phyloP scores from a whole-genome alignment of 2,888 invertebrate genomes.

The Anticlea derivata region DNA sequence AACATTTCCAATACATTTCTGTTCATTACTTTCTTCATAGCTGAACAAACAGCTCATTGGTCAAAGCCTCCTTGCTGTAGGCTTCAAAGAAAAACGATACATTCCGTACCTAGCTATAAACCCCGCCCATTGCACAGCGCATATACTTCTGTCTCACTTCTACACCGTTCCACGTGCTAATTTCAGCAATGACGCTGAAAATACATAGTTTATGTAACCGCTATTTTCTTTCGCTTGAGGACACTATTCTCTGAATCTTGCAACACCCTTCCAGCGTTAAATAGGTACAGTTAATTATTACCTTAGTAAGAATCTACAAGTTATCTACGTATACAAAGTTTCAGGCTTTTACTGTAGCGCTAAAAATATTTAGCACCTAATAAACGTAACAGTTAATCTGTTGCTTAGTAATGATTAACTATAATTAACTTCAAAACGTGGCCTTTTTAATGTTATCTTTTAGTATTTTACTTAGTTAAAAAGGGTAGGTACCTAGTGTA shows the following conservation, averaged over 20 bases:
- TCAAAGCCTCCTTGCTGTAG: conserved; percentile 38
- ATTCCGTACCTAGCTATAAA: conserved; percentile 46
- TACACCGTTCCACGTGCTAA: conserved; percentile 43
- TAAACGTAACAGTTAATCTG: too few species aligned
- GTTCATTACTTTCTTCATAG: conserved; percentile 23
- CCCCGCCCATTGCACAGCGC: conserved; percentile 58
- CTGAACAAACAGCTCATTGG: conserved; percentile 37
- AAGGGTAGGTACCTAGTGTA: too few species aligned
- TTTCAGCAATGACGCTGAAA: conserved; percentile 33
- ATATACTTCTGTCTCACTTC: conserved; percentile 54
- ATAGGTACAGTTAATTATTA: too few species aligned
- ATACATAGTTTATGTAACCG: conserved; percentile 3
- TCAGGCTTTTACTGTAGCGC: too few species aligned
- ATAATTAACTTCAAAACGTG: too few species aligned
- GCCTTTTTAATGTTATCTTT: too few species aligned
- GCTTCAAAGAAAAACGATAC: conserved; percentile 39
- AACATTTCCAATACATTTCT: conserved; percentile 23
- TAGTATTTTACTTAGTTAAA: too few species aligned
- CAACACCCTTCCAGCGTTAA: not conserved
- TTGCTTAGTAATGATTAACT: too few species aligned
- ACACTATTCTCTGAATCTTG: not conserved
- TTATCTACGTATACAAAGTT: too few species aligned
- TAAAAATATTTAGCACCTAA: too few species aligned
- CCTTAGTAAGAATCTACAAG: too few species aligned
- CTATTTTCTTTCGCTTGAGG: not conserved